Conservation (phyloP, 2,797 vertebrate genomes). For the Pantherophis alleghaniensis region DNA sequence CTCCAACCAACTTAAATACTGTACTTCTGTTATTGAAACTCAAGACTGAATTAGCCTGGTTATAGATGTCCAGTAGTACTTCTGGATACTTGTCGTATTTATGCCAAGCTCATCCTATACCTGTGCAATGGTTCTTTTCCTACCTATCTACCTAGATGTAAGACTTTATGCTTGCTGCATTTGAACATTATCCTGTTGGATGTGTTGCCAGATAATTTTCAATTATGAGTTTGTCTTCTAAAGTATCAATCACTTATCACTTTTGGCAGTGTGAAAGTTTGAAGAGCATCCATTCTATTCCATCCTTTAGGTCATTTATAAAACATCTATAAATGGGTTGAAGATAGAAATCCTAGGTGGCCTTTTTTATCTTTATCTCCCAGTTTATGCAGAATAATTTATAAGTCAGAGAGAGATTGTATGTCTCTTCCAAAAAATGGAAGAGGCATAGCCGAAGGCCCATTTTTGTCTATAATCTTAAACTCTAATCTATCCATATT, state of each 20-base stretch:
- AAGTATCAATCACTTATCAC: background rate
- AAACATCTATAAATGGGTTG: background rate
- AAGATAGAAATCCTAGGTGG: background rate
- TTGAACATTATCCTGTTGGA: background rate
- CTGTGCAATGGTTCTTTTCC: background rate
- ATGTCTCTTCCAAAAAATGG: background rate
- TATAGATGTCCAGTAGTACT: background rate
- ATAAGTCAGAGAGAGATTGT: background rate
- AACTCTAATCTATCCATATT: background rate
- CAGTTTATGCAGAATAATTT: background rate
- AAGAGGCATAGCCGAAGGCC: background rate
- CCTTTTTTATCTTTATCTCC: background rate
- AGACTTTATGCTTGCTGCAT: background rate
- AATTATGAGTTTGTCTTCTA: background rate
- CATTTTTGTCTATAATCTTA: too few relatives aligned
- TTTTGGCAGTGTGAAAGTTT: background rate
- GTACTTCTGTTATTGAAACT: background rate
- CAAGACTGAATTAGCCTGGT: background rate
- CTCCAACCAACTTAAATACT: background rate
- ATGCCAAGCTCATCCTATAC: background rate
- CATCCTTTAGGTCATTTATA: background rate
- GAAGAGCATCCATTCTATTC: background rate
- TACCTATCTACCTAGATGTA: background rate
- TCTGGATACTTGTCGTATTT: background rate
- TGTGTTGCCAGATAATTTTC: background rate